Evolutionary conservation across 1,140 invertebrate genomes (phyloP), one percentile per base, ranked within the genome.

Genomic region (Glomeris maerens): DNA sequence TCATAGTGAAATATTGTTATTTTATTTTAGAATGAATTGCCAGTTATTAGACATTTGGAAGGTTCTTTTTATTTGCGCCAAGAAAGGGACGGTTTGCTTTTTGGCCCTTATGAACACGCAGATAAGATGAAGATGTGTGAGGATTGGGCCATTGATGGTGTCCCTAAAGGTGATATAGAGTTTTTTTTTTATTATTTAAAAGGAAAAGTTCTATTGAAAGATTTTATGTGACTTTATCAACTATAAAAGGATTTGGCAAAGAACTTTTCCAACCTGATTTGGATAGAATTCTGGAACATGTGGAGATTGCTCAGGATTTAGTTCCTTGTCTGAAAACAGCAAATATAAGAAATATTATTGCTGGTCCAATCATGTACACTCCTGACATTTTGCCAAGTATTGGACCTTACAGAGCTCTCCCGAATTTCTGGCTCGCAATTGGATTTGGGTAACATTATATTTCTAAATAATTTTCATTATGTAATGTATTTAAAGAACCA

Each of bases 1-100:
- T 5, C 25, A 21, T 21, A 4, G 10, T 42, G 10, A 4, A 17
- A 29, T 29, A 26, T 41, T 49, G 23, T 14, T 40, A 20, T 42
- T 17, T 38, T 27, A 17, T 50, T 50, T 21, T 31, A 60, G 49
- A 55, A 49, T 39, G 66, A 70, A 49, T 47, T 65, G 10, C 70
- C 70, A 17, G 70, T 72, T 14, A 52, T 72, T n/a, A 53, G 70
- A 20, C 67, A 72, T 53, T 52, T 72, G 20, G 67, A 71, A 44
- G 65, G 63, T 4, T 72, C 69, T 2, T 70, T 66, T 53, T 72
- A 72, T 55, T 26, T 70, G 17, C 55, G 70, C 3, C 59, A 66
- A 50, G 67, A 69, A 52, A 57, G 63, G 13, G 58, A 62, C 38
- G 66, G 66, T 1, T 59, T 72, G 5, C 56, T 72, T 20, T 55